Percentiles rank a stretch among this genome's conserved stretches.
Evolutionary conservation across 92 coral and sea anemone species (phyloP).

Genomic region (Pocillopora meandrina): DNA sequence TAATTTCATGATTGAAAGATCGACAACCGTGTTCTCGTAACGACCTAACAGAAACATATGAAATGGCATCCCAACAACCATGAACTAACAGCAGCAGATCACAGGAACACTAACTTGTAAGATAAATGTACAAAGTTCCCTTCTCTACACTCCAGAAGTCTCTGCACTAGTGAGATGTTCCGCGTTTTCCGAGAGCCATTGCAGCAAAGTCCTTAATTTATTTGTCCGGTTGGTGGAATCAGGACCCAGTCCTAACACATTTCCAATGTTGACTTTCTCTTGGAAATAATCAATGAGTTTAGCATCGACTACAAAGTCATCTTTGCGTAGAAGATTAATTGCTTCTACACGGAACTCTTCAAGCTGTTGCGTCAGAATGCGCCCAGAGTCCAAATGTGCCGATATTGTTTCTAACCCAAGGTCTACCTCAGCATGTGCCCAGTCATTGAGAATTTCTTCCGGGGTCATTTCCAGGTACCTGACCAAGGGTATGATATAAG

Average conservation of each 20-base stretch:
- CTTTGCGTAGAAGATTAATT: constrained; percentile 13
- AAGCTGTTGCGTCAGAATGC: constrained; percentile 72
- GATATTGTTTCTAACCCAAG: constrained; percentile 76
- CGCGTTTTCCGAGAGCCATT: constrained; percentile 90
- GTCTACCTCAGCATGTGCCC: constrained; percentile 62
- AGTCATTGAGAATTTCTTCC: constrained; percentile 72
- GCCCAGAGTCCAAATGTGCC: constrained; percentile 82
- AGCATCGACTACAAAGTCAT: constrained; percentile 34
- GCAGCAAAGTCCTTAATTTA: constrained; percentile 76
- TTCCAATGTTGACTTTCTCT: constrained; percentile 60
- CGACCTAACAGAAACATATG: too few relatives aligned
- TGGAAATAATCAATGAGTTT: constrained; percentile 65
- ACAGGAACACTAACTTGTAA: not conserved
- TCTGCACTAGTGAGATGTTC: constrained; percentile 44
- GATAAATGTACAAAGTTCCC: not conserved
- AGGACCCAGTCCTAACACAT: constrained; percentile 77
- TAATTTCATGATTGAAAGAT: too few relatives aligned
- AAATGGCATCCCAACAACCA: too few relatives aligned
- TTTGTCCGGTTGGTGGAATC: constrained; percentile 61
- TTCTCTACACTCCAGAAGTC: constrained; percentile 7
- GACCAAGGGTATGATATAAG: constrained; percentile 86
- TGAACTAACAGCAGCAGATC: too few relatives aligned
- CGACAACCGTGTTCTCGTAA: too few relatives aligned
- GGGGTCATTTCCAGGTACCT: constrained; percentile 82
- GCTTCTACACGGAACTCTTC: constrained; percentile 70